Conservation (phyloP, 2,797 vertebrate genomes). For the Platalea minor region DNA sequence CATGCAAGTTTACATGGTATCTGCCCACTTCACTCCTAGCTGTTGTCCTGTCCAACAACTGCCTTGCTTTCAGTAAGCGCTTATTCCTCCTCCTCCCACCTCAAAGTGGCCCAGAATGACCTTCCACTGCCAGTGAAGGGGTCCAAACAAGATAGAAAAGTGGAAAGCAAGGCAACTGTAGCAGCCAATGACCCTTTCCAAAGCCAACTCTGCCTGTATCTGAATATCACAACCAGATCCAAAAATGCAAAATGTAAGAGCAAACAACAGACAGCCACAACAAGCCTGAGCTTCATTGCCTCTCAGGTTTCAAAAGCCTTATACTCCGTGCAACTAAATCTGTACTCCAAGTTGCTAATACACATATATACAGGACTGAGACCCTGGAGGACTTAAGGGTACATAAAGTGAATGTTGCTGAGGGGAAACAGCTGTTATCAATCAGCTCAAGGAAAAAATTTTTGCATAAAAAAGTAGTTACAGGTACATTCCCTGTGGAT, state of each 20-base stretch:
- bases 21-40: background rate
- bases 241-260: background rate
- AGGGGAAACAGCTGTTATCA: background rate
- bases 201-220: background rate
- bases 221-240: background rate
- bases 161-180: background rate
- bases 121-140: background rate
- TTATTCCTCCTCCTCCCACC: background rate
- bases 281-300: background rate
- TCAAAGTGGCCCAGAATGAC: background rate
- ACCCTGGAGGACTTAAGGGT: background rate
- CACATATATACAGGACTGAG: background rate
- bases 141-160: background rate
- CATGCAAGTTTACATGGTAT: background rate
- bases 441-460: accelerated
- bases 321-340: background rate
- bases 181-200: background rate
- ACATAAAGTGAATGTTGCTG: background rate
- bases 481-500: background rate
- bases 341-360: background rate
- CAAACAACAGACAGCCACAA: background rate
- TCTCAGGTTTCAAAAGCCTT: background rate
- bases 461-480: background rate
- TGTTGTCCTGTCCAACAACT: background rate
- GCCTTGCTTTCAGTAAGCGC: background rate